These are phyloP conservation scores for Circaetus cinerascens DNA, from an alignment of 2,113 vertebrate species.

Conservation along the genomic window DNA sequence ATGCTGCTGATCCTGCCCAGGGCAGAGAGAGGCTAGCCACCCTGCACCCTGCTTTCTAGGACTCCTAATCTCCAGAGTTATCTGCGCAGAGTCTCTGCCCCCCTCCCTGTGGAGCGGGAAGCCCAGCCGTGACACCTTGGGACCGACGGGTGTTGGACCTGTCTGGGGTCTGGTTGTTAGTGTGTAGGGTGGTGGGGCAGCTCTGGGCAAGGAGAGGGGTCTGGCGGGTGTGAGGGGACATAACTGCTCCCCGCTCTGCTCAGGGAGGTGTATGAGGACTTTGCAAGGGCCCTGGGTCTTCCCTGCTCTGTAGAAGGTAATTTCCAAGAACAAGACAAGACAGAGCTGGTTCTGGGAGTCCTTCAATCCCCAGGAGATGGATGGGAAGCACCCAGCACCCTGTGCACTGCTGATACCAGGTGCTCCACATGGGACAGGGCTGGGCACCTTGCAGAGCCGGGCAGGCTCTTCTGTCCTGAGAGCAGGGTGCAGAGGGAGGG, in stretches of 20 bases:
- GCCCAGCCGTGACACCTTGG: accelerated
- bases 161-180: neutral
- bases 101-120: accelerated
- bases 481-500: neutral
- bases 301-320: neutral
- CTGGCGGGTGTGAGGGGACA: neutral
- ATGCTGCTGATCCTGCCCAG: neutral
- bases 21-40: too few relatives aligned
- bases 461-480: neutral
- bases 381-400: neutral
- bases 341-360: neutral
- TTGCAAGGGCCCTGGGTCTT: neutral
- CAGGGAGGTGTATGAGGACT: accelerated
- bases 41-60: neutral
- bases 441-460: neutral
- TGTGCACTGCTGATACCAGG: accelerated
- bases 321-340: neutral
- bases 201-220: neutral
- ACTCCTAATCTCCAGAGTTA: neutral
- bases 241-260: accelerated
- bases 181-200: neutral
- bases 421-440: accelerated
- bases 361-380: neutral
- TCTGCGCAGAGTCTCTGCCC: neutral
- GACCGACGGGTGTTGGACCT: accelerated